Evolutionary conservation across 2,888 invertebrate genomes (phyloP), one percentile per base, ranked within the genome.

Genomic region (Marasmarcha lunaedactyla): DNA sequence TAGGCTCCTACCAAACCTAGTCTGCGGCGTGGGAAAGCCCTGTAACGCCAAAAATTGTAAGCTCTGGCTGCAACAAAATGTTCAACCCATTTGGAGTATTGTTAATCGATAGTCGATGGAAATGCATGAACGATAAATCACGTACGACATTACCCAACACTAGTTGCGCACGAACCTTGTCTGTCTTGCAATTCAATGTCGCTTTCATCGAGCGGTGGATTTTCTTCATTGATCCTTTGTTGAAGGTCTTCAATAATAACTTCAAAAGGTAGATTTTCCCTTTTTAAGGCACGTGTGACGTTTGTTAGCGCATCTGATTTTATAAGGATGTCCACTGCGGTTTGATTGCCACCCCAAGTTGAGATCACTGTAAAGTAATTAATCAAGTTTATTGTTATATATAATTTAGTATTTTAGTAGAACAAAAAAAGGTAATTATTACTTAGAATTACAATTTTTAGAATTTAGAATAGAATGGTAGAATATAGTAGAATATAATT

Each of bases 221-320:
- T 94, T 73, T 94, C 94, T 46, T 87, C 87, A 50, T 93, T 88
- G 45, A 94, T 94, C 36, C 90, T 89, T 54, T 85, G 84, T 66
- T 94, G 93, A 38, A 95, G 66, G 70, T 95, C 90, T 37, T 90
- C 86, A 53, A 94, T 92, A 35, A 92, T 71, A n/a, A 94, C 78
- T 38, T 89, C 85, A 59, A 86, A 92, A 14, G 85, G 64, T 41
- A 94, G 86, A 40, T 88, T 86, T 45, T 88, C 86, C 30, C 86
- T 79, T 40, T 81, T 74, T 26, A 95, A 83, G 40, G 86, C 74
- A 38, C 85, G 71, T 40, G 88, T 85, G 1, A 93, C 89, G 46
- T 87, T 86, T 36, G 85, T 74, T 37, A 91, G 65, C n/a, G 86
- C 85, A 36, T 87, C 78, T 1, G 87, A 85, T 55, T 88, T 88